Conservation (phyloP, 2,113 vertebrate species). For the Aptenodytes forsteri region DNA sequence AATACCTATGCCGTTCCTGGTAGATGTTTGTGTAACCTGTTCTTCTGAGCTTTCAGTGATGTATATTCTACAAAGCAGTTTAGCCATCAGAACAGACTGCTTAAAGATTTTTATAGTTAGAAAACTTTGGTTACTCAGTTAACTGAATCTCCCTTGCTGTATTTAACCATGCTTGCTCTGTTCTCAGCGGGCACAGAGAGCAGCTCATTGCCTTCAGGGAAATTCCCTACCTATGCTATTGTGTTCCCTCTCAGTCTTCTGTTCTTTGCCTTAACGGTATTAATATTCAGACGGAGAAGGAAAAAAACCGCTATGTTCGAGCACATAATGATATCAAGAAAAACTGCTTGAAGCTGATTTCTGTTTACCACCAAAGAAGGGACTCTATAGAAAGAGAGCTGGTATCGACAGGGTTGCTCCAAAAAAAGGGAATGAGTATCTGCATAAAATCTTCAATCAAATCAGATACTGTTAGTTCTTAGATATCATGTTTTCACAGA, state of each 20-base stretch:
- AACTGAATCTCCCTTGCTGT: neutral
- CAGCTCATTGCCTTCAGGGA: accelerated
- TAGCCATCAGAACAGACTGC: neutral
- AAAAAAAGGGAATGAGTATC: neutral
- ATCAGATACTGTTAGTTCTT: neutral
- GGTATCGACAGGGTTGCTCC: neutral
- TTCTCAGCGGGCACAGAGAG: neutral
- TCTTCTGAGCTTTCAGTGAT: neutral
- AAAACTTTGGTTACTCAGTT: neutral
- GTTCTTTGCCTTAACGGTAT: neutral
- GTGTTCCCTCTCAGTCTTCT: neutral
- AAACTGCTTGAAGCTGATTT: neutral
- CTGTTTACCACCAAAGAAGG: neutral
- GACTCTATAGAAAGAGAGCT: neutral
- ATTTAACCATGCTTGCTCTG: neutral
- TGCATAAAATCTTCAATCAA: neutral
- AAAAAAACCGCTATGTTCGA: neutral
- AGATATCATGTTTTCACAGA: neutral
- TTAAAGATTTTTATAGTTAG: neutral
- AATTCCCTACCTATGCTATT: neutral
- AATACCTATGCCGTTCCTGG: neutral
- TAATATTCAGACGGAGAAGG: neutral
- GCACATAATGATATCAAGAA: neutral
- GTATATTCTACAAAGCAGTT: neutral
- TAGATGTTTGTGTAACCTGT: neutral